phyloP scores from a whole-genome alignment of 2,113 vertebrate genomes.

The Clarias batrachus region DNA sequence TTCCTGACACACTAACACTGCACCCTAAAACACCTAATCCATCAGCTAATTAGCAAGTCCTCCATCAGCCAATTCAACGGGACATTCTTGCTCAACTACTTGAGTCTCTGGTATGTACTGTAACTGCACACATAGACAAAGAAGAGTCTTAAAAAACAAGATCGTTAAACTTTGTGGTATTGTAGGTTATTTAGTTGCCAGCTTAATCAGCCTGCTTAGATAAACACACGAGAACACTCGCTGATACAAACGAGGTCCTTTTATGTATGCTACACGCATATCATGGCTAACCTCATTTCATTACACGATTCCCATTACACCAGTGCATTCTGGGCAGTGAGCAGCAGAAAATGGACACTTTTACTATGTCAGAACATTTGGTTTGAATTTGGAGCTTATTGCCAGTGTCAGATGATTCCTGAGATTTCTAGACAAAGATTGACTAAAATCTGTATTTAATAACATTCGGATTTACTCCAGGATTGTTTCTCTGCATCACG shows the following conservation, averaged over 20 bases:
- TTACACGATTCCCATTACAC: not conserved
- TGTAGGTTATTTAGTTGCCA: not conserved
- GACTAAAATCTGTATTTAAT: not conserved
- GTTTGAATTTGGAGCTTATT: not conserved
- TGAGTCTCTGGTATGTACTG: not conserved
- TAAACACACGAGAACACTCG: not conserved
- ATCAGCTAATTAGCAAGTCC: constrained; percentile 7
- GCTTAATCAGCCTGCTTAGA: not conserved
- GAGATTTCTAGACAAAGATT: not conserved
- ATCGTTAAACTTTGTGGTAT: not conserved
- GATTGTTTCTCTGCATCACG: not conserved
- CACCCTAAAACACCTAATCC: not conserved
- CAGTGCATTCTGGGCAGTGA: not conserved
- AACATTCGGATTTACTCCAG: not conserved
- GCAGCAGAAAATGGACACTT: not conserved
- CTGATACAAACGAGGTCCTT: not conserved
- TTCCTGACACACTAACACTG: not conserved
- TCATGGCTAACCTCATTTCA: not conserved
- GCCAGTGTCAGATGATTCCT: not conserved
- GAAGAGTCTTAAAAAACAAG: not conserved
- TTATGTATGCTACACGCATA: not conserved
- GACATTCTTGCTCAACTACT: not conserved
- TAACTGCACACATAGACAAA: not conserved
- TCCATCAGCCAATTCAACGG: not conserved
- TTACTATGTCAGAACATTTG: not conserved